Base-by-base conservation (phyloP, 2,113 vertebrate genomes). In the Hydropotes inermis region DNA sequence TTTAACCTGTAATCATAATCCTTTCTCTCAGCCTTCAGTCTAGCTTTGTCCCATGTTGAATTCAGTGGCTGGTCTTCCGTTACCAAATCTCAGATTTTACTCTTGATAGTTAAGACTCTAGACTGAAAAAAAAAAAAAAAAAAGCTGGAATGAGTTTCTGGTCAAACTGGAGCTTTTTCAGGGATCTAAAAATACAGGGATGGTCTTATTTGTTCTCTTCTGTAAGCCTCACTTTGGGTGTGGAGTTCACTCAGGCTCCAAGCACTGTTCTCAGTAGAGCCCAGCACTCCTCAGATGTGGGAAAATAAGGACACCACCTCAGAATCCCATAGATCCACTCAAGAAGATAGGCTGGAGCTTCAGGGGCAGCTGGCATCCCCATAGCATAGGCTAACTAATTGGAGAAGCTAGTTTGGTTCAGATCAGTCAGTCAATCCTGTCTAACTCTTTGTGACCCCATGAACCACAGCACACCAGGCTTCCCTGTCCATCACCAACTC, bases 401-500 rank as follows among this genome's bases (percentile, higher is more conserved):
- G 23, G 43, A 89, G 87, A 47, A 91, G 7, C 54, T 74, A 60
- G 14, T 15, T 61, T 28, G 30, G 14, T 61, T 61, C 60, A 30
- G 13, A 33, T 61, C 60, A 64, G 60, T 33, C 3, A 14, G 14
- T 64, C 30, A 64, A 14, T 64, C 15, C 1, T 33, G 15, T 33
- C 15, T 1, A 0, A 33, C 61, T 17, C 16, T 33, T 64, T 64
- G 15, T 0, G 1, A 64, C 61, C 30, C 61, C 1, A 0, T 33
- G 61, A 64, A 64, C 15, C 1, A 0, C 61, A 64, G 61, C 3
- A 1, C 0, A 3, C 7, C 61, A 64, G 61, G 60, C 28, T 28
- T 61, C 28, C 60, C 58, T 30, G 58, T 16, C 30, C 60, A 64
- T 33, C 30, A 64, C 60, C 60, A 64, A 33, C 30, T 64, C 30